These are phyloP conservation scores for Crax fasciolata DNA, from an alignment of 2,797 vertebrate genomes.

Conservation along the genomic window DNA sequence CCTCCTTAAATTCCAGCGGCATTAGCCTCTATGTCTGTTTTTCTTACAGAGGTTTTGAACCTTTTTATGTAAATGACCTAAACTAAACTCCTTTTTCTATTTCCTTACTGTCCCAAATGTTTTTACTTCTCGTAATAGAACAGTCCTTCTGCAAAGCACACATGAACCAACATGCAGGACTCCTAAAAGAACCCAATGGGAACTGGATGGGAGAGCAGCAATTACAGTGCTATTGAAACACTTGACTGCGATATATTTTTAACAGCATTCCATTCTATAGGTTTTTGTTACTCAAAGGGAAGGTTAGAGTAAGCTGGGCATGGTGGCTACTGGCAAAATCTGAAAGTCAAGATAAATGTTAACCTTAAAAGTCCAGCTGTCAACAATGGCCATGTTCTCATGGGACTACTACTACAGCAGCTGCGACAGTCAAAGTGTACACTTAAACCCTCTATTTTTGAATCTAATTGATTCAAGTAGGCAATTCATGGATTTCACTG, in stretches of 20 bases:
- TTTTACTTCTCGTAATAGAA: background rate
- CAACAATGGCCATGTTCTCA: background rate
- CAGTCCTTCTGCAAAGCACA: background rate
- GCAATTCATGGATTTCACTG: background rate
- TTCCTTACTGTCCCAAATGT: background rate
- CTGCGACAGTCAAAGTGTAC: background rate
- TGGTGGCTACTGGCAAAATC: background rate
- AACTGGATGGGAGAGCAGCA: background rate
- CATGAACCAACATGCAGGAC: background rate
- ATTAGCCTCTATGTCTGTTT: background rate
- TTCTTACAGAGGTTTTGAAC: background rate
- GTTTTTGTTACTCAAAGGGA: background rate
- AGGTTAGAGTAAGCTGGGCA: background rate
- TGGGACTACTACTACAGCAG: background rate
- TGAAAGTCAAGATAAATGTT: background rate
- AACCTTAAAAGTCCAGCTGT: background rate
- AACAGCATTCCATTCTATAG: background rate
- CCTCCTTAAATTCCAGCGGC: background rate
- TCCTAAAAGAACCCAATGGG: background rate
- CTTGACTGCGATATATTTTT: background rate
- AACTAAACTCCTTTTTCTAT: background rate
- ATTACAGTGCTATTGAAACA: background rate
- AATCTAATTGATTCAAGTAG: background rate
- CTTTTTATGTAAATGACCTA: background rate
- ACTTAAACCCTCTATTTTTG: background rate